These are phyloP conservation scores for Rallus limicola DNA, from an alignment of 2,113 vertebrate genomes.

Conservation along the genomic window DNA sequence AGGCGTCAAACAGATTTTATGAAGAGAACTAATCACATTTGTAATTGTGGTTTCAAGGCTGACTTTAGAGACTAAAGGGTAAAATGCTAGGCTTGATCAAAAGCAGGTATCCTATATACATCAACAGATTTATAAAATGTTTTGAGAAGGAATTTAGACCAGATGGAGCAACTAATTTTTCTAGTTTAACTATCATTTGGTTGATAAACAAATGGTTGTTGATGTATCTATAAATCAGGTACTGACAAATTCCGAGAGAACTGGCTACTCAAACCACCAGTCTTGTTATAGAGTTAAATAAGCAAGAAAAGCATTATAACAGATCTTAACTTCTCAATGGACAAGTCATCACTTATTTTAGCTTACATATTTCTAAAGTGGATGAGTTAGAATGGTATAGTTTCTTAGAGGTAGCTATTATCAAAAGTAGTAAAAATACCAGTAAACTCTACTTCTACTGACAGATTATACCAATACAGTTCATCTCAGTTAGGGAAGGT, in stretches of 20 bases:
- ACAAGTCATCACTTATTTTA: neutral
- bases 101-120: conserved; percentile 34
- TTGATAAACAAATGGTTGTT: neutral
- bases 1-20: conserved; percentile 38
- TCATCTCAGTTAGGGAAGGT: neutral
- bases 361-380: neutral
- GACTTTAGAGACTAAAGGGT: neutral
- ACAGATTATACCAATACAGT: neutral
- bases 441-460: neutral
- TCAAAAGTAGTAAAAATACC: neutral
- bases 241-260: neutral
- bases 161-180: conserved; percentile 17
- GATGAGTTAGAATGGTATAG: neutral
- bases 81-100: conserved; percentile 25
- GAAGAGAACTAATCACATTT: neutral
- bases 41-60: conserved; percentile 27
- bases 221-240: neutral
- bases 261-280: neutral
- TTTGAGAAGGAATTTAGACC: conserved; percentile 23
- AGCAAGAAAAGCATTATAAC: neutral
- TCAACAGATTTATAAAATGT: conserved; percentile 28
- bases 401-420: neutral
- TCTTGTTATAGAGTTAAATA: neutral
- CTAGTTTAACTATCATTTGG: neutral
- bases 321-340: neutral